phyloP scores from a whole-genome alignment of 1,140 invertebrate species.

The Hesperophylax magnus region DNA sequence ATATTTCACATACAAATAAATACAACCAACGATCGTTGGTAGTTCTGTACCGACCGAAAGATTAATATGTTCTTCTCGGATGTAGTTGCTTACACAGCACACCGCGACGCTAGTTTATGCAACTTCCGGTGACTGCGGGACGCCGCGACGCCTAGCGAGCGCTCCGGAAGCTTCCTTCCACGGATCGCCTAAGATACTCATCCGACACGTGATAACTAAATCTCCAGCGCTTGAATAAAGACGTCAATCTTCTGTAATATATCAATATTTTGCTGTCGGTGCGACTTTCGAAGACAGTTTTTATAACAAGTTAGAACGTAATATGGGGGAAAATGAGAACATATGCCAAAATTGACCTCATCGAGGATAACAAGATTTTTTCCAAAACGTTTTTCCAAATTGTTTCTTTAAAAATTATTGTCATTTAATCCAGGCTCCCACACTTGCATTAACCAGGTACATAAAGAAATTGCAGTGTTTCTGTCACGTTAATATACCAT shows the following conservation, averaged over 20 bases:
- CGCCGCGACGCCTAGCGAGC: slow-evolving; percentile 30
- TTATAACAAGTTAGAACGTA: too few relatives aligned
- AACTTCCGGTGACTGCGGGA: slow-evolving; percentile 35
- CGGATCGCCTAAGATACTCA: slow-evolving; percentile 1
- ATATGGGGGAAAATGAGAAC: too few relatives aligned
- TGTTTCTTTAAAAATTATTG: too few relatives aligned
- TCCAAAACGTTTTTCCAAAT: too few relatives aligned
- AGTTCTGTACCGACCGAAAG: slow-evolving; percentile 3
- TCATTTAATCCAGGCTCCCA: too few relatives aligned
- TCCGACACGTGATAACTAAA: slow-evolving; percentile 36
- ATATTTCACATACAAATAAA: slow-evolving; percentile 31
- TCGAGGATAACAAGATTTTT: too few relatives aligned
- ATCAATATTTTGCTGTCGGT: too few relatives aligned
- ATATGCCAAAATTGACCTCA: too few relatives aligned
- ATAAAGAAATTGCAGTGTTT: too few relatives aligned
- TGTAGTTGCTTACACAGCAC: slow-evolving; percentile 29
- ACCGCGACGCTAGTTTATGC: slow-evolving; percentile 32
- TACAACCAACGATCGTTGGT: slow-evolving; percentile 19
- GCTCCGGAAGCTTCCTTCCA: slow-evolving; percentile 2
- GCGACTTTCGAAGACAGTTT: too few relatives aligned
- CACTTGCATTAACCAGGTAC: too few relatives aligned
- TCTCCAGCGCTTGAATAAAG: slow-evolving; percentile 30
- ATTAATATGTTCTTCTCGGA: slow-evolving; percentile 37
- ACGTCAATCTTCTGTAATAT: slow-evolving; percentile 18
- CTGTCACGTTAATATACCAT: too few relatives aligned